These are phyloP conservation scores for Odontomachus brunneus DNA, from an alignment of 1,140 invertebrate species.

Conservation along the genomic window DNA sequence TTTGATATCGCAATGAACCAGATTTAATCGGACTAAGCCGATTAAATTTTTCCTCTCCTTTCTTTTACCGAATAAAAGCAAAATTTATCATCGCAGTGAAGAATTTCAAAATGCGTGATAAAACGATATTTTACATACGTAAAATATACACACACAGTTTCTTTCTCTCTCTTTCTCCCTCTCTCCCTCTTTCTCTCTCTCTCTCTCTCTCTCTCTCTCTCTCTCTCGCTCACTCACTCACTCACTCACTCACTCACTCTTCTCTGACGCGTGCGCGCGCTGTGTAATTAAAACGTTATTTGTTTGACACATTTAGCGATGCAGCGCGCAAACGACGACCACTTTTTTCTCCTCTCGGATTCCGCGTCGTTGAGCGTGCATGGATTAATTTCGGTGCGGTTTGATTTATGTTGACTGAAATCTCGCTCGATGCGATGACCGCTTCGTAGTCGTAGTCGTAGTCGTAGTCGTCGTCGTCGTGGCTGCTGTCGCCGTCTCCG, in stretches of 20 bases:
- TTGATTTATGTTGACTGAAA: slow-evolving; percentile 50
- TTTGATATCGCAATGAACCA: slow-evolving; percentile 12
- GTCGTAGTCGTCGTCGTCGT: not conserved
- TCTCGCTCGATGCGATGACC: slow-evolving; percentile 28
- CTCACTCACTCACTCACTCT: too few relatives aligned
- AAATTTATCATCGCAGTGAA: not conserved
- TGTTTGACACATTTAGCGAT: not conserved
- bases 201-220: too few relatives aligned
- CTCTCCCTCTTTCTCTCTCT: too few relatives aligned
- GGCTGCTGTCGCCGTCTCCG: not conserved
- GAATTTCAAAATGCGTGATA: not conserved
- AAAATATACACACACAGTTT: too few relatives aligned
- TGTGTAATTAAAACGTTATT: not conserved
- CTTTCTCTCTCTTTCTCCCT: too few relatives aligned
- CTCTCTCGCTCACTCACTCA: too few relatives aligned
- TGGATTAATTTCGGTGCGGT: slow-evolving; percentile 19
- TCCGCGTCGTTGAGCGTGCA: slow-evolving; percentile 9
- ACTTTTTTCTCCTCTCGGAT: not conserved
- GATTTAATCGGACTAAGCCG: slow-evolving; percentile 17
- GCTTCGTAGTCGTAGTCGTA: not conserved
- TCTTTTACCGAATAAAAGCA: too few relatives aligned
- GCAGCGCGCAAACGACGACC: not conserved
- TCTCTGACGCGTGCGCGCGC: too few relatives aligned
- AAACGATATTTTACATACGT: not conserved
- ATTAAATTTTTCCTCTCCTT: not conserved